Conservation (phyloP, 2,113 vertebrate species). For the Thryonomys swinderianus region DNA sequence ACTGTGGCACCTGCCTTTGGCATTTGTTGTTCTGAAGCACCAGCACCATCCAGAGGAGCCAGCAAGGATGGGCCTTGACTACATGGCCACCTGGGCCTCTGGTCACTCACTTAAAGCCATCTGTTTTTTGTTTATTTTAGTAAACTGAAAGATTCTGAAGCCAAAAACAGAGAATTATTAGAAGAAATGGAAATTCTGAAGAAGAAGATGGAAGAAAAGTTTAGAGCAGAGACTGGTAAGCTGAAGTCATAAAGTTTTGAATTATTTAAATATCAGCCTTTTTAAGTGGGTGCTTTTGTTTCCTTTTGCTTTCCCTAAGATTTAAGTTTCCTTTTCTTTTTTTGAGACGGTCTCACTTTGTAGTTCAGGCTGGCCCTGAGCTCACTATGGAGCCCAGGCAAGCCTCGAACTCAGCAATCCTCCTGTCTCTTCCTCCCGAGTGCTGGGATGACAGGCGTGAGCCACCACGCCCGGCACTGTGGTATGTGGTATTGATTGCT, state of each 20-base stretch:
- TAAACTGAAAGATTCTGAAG: constrained; percentile 95
- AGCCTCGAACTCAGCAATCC: too few relatives aligned
- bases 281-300: not conserved
- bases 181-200: constrained; percentile 94
- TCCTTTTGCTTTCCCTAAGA: not conserved
- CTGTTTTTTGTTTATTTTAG: constrained; percentile 81
- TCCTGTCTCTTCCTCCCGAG: too few relatives aligned
- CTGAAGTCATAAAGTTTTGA: constrained; percentile 44
- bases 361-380: too few relatives aligned
- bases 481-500: too few relatives aligned
- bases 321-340: too few relatives aligned
- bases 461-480: too few relatives aligned
- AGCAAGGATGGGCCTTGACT: fast-evolving
- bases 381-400: too few relatives aligned
- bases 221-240: constrained; percentile 92
- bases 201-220: constrained; percentile 95
- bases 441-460: too few relatives aligned
- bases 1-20: too few relatives aligned
- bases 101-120: not conserved
- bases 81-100: fast-evolving
- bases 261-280: not conserved
- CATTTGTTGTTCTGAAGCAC: fast-evolving
- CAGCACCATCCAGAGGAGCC: not conserved
- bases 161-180: constrained; percentile 89
- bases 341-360: too few relatives aligned